Evolutionary conservation across 2,797 vertebrate species (phyloP).

Genomic region (Crocodylus rhombifer): DNA sequence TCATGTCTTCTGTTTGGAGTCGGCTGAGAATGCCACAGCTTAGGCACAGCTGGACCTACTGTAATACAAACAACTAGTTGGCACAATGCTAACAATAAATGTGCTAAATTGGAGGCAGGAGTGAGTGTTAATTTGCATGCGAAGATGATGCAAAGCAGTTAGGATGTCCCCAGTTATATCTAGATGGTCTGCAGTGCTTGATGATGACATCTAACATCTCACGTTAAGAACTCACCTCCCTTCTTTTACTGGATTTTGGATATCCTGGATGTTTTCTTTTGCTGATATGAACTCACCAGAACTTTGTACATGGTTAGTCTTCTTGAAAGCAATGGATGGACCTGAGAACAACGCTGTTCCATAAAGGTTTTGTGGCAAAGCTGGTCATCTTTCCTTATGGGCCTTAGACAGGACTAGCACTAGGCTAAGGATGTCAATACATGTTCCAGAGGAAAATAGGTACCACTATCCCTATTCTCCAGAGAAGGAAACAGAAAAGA

Average conservation of each 20-base stretch:
- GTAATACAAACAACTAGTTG: background rate
- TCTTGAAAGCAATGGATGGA: fast-evolving
- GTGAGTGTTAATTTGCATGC: fast-evolving
- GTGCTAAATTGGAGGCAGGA: fast-evolving
- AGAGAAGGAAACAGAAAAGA: background rate
- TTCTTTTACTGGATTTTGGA: background rate
- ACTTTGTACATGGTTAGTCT: background rate
- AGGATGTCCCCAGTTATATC: fast-evolving
- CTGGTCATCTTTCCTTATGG: background rate
- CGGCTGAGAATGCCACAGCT: background rate
- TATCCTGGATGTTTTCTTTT: background rate
- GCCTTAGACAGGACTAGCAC: background rate
- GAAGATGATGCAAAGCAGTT: fast-evolving
- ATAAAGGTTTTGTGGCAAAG: background rate
- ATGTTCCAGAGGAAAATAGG: background rate
- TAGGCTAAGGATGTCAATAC: background rate
- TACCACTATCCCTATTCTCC: background rate
- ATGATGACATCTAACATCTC: background rate
- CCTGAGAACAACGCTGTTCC: background rate
- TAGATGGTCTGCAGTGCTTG: background rate
- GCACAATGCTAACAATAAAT: fast-evolving
- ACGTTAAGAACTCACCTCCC: background rate
- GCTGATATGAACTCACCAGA: background rate
- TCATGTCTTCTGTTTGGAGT: background rate
- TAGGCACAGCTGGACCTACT: background rate